Percentiles rank a stretch among this genome's conserved stretches.
Evolutionary conservation across 2,797 vertebrate species (phyloP).

Genomic region (Adrianichthys oophorus): DNA sequence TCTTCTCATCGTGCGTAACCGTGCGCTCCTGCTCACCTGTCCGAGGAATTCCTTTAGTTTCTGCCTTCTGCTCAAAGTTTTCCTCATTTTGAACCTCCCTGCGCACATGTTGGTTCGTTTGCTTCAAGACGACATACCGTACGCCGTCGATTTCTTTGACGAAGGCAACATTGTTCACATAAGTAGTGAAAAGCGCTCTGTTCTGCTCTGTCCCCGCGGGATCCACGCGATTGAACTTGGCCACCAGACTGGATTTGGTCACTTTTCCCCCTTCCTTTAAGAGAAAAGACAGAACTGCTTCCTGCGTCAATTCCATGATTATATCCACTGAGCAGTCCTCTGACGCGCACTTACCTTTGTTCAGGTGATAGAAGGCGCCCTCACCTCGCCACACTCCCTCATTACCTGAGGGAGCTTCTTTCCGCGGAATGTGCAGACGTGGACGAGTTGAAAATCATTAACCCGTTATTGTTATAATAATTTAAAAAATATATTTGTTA

Average conservation of each 20-base stretch:
- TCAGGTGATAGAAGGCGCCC: not conserved
- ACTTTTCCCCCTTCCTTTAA: conserved; percentile 78
- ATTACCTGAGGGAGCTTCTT: conserved; percentile 44
- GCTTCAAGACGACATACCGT: conserved; percentile 81
- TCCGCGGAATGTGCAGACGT: conserved; percentile 62
- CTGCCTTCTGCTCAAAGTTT: not conserved
- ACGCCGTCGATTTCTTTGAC: conserved; percentile 82
- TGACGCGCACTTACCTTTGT: conserved; percentile 11
- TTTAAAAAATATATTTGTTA: too few relatives aligned
- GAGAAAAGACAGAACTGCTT: conserved; percentile 79
- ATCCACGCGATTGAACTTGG: conserved; percentile 76
- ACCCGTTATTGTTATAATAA: conserved; percentile 6
- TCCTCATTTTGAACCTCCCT: not conserved
- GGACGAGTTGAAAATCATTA: conserved; percentile 67
- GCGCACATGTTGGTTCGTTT: conserved; percentile 56
- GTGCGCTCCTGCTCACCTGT: conserved; percentile 51
- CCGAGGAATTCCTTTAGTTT: not conserved
- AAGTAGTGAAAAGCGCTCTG: conserved; percentile 82
- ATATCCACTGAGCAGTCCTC: not conserved
- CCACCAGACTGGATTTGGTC: conserved; percentile 79
- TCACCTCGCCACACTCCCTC: conserved; percentile 44
- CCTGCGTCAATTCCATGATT: conserved; percentile 76
- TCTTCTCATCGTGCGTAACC: conserved; percentile 12
- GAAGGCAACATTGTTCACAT: conserved; percentile 84
- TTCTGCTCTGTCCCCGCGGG: conserved; percentile 73